Conservation (phyloP, 2,113 vertebrate genomes). For the Anhinga rufa region DNA sequence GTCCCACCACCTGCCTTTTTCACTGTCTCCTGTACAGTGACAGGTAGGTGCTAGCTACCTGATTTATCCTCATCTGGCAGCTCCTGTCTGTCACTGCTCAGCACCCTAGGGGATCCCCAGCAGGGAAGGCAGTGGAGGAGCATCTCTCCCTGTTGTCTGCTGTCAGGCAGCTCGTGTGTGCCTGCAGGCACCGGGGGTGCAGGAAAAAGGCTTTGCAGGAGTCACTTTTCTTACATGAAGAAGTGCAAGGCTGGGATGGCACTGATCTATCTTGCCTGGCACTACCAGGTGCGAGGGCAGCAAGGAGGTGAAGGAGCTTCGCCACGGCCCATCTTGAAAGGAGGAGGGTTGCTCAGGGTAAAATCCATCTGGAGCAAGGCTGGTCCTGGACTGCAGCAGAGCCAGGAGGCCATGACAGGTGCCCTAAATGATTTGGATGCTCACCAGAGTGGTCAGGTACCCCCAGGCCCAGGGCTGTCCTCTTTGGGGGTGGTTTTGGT, state of each 20-base stretch:
- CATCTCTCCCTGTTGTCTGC: background rate
- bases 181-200: background rate
- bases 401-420: background rate
- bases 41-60: background rate
- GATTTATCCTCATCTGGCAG: background rate
- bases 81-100: background rate
- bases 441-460: accelerated
- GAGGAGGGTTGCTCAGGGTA: background rate
- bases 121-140: background rate
- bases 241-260: background rate
- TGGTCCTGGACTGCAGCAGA: background rate
- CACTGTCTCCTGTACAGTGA: background rate
- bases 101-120: background rate
- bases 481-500: background rate
- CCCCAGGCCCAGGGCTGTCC: too few relatives aligned
- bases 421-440: background rate
- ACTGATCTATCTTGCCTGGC: background rate
- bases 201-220: background rate
- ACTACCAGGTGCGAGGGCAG: background rate
- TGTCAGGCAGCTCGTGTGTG: background rate
- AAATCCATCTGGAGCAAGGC: background rate
- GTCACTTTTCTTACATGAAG: background rate
- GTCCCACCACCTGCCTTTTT: background rate
- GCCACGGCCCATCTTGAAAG: background rate
- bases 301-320: background rate